Evolutionary conservation across 2,797 vertebrate species (phyloP).

Genomic region (Gymnodraco acuticeps): DNA sequence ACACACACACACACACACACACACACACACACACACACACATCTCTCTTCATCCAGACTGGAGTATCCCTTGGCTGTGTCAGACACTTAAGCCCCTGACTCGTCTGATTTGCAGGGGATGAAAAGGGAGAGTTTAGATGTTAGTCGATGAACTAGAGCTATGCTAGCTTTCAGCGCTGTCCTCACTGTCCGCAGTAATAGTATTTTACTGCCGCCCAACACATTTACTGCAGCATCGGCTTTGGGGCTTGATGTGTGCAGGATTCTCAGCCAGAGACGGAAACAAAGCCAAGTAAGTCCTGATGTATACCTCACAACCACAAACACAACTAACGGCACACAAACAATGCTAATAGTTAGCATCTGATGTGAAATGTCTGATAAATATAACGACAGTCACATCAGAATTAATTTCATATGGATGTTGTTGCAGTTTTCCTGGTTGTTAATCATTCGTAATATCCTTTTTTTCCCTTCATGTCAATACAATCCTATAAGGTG

Average conservation of each 20-base stretch:
- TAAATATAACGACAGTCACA: not conserved
- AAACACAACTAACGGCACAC: constrained; percentile 33
- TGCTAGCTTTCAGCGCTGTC: constrained; percentile 71
- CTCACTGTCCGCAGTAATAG: constrained; percentile 13
- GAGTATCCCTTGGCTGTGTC: constrained; percentile 64
- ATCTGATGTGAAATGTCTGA: constrained; percentile 31
- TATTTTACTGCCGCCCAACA: constrained; percentile 65
- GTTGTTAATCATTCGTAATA: not conserved
- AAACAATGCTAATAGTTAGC: constrained; percentile 28
- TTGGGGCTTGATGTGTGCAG: constrained; percentile 42
- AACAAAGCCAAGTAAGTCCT: constrained; percentile 46
- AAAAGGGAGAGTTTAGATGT: constrained; percentile 73
- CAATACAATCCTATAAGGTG: not conserved
- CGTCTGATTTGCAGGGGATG: constrained; percentile 75
- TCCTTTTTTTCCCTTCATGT: not conserved
- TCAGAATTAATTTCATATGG: constrained; percentile 1
- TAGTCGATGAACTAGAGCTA: constrained; percentile 74
- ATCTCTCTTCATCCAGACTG: constrained; percentile 53
- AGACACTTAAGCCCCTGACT: constrained; percentile 71
- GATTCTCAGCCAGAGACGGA: constrained; percentile 51
- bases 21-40: no score
- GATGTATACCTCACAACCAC: constrained; percentile 12
- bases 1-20: no score
- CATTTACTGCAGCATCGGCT: constrained; percentile 53
- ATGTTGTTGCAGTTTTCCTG: not conserved